phyloP scores from a whole-genome alignment of 2,113 vertebrate genomes.

The Mormyrus iriodes region DNA sequence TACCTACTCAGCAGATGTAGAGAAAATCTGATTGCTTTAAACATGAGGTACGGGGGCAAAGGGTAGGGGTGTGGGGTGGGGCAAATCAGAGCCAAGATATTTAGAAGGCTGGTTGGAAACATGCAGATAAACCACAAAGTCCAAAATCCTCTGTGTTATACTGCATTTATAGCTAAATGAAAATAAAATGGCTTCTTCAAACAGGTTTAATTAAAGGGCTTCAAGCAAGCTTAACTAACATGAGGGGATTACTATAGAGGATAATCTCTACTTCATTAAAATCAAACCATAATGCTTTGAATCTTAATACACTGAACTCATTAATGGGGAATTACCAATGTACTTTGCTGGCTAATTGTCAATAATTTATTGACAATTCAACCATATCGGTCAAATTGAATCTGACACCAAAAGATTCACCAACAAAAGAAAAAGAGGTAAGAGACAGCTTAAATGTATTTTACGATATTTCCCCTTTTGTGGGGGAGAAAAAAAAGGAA shows the following conservation, averaged over 20 bases:
- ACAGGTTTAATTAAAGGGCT: constrained; percentile 21
- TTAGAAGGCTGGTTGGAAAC: constrained; percentile 31
- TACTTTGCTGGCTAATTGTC: constrained; percentile 18
- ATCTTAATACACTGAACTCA: constrained; percentile 16
- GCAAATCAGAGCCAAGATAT: constrained; percentile 40
- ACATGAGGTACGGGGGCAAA: constrained; percentile 52
- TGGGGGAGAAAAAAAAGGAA: not conserved
- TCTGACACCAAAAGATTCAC: constrained; percentile 9
- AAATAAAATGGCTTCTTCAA: constrained; percentile 50
- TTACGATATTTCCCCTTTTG: not conserved
- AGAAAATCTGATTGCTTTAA: constrained; percentile 86
- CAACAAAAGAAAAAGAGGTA: not conserved
- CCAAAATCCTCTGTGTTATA: constrained; percentile 48
- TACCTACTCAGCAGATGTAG: constrained; percentile 59
- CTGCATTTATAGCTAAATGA: constrained; percentile 40
- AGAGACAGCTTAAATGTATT: not conserved
- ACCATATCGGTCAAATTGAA: not conserved
- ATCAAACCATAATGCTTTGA: constrained; percentile 1
- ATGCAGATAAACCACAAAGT: constrained; percentile 53
- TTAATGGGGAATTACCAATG: constrained; percentile 20
- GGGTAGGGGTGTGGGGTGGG: constrained; percentile 29
- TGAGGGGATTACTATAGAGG: constrained; percentile 13
- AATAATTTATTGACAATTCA: constrained; percentile 18
- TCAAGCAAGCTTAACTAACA: constrained; percentile 18
- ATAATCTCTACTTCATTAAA: constrained; percentile 20